Base-by-base conservation (phyloP, 2,888 invertebrate species). In the Ectemnius continuus region DNA sequence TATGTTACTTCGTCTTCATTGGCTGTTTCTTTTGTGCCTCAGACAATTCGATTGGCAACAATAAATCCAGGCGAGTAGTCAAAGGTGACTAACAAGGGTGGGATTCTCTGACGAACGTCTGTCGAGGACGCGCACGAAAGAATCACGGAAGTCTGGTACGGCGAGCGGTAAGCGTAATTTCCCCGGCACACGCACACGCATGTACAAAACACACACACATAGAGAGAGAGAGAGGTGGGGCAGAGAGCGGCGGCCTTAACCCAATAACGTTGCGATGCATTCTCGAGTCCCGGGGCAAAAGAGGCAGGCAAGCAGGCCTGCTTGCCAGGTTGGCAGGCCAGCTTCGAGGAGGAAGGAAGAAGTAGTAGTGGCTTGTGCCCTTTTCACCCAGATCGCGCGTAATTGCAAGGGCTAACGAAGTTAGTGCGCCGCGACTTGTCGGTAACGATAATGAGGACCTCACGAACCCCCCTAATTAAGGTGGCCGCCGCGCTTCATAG, bases 321-420 rank as follows among this genome's bases (percentile, higher is more conserved):
- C 13, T 11, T 47, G 47, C 47, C 47, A 47, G 47, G 47, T 11
- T 47, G 47, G 47, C 13, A 47, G 47, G 2, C 47, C n/a, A 11
- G 47, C 47, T 47, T 47, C 47, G n/a, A 52, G 52, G 52, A 52
- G 52, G 2, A 3, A 66, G 59, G 57, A 65, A 66, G 62, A 61
- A 47, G 36, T 36, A 36, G 36, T 11, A 36, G 36, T 36, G 8
- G 5, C 11, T 28, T 47, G 23, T 67, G 78, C 70, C 79, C 81
- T 82, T 78, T 82, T 75, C 84, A 72, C 58, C 75, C 73, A 52
- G 63, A 60, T 72, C 73, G 74, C 80, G 67, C 79, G 81, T 84
- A 84, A 86, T 85, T 86, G 82, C 82, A 66, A 80, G 58, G 79
- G 66, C 84, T 85, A 85, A 86, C 80, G 73, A 81, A 82, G 85